A percentile compares a stretch with the other conserved stretches of the same genome.
These are phyloP conservation scores for Eunapius fragilis DNA, from an alignment of 37 sponge, comb jelly and placozoan species.

Conservation along the genomic window DNA sequence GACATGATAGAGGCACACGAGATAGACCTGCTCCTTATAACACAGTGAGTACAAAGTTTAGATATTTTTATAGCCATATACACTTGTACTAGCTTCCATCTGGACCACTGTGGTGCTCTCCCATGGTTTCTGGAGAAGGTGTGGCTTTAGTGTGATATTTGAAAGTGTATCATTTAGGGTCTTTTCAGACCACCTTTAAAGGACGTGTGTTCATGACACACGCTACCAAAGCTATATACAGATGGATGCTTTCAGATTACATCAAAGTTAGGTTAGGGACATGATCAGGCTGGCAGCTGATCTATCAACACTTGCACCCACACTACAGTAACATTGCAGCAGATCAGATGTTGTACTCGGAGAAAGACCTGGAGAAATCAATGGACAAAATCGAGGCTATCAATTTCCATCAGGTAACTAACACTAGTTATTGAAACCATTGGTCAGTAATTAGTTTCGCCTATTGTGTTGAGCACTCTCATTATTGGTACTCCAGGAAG, in stretches of 20 bases:
- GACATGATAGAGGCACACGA: constrained; percentile 96
- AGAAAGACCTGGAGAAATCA: constrained; percentile 95
- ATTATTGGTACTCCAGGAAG: constrained; percentile 60
- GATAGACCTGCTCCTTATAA: constrained; percentile 88
- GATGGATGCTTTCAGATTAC: constrained; percentile 99
- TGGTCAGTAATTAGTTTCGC: too few species aligned
- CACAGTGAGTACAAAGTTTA: constrained; percentile 68
- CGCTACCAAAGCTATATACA: constrained; percentile 98
- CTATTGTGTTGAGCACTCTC: not conserved
- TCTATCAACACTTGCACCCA: not conserved
- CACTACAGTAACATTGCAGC: constrained; percentile 93
- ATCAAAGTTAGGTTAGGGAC: constrained; percentile 93
- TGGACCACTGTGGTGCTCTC: constrained; percentile 99
- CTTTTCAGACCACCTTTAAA: constrained; percentile 85
- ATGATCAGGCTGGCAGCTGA: not conserved
- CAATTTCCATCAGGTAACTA: constrained; percentile 90
- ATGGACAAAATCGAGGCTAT: constrained; percentile 97
- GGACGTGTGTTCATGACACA: constrained; percentile 99
- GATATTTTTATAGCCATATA: not conserved
- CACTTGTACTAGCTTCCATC: constrained; percentile 77
- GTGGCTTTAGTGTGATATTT: not conserved
- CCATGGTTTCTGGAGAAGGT: constrained; percentile 98
- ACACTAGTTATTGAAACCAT: not conserved
- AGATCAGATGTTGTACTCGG: constrained; percentile 94
- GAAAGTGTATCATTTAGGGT: not conserved